Evolutionary conservation across 1,140 invertebrate species (phyloP), one percentile per base, ranked within the genome.

Genomic region (Homalodisca vitripennis): DNA sequence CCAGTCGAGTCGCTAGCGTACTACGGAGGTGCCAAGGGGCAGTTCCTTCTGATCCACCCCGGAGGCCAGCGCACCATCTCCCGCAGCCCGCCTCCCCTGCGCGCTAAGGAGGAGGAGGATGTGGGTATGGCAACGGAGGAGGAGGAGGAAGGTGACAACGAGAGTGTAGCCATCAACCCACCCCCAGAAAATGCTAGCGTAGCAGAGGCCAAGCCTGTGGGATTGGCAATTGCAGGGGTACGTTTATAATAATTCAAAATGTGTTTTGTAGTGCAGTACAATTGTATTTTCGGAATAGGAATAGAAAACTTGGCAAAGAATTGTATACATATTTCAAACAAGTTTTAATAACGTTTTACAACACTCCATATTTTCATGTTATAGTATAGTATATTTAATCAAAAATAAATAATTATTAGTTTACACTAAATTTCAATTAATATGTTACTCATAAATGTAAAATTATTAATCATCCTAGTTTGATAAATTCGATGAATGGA

Each of bases 131-230:
- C 77, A 1, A 72, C 79, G 10, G 70, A 74, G 27, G 66, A 67
- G n/a, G 67, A 72, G 20, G 64, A 62, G 0, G 70, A 70, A 27
- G 67, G 48, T 48, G 62, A 57, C 24, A 72, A 75, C n/a, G 75
- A 78, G 47, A 74, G 75, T 6, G 80, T 82, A 1, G 75, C 80
- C 14, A 79, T 84, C 12, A 82, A 81, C 66, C 78, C 81, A 10
- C 82, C 83, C 14, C 79, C 84, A 10, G 81, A 84, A 17, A 82
- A 83, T 67, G 82, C 85, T 12, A 85, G 84, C 0, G 84, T 90
- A 46, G 88, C 88, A 62, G 88, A 90, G 78, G 88, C 88, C 1
- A 89, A 88, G 75, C 88, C 88, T 64, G 82, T 89, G 34, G 88
- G 88, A 79, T 73, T 84, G 48, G 79, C 82, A 1, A 78, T 83